Evolutionary conservation across 2,113 vertebrate genomes (phyloP).

Genomic region (Psittacula cyanocephala): DNA sequence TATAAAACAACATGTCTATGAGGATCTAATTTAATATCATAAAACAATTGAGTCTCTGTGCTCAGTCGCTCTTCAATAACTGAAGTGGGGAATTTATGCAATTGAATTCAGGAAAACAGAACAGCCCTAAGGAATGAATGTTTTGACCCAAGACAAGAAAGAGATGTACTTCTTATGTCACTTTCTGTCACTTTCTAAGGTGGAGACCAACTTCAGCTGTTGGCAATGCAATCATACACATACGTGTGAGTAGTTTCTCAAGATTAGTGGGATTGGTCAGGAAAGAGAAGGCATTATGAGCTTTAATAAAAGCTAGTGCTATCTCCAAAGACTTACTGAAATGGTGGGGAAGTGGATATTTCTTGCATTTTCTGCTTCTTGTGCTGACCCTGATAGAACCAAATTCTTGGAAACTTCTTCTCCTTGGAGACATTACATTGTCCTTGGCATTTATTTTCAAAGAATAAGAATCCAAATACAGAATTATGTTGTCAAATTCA

Average conservation of each 20-base stretch:
- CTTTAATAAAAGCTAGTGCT: background rate
- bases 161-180: background rate
- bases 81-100: background rate
- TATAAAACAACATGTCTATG: background rate
- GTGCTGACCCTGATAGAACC: background rate
- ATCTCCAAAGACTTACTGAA: background rate
- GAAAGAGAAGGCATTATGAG: background rate
- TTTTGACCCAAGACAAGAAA: background rate
- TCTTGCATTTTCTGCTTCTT: background rate
- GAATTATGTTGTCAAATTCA: background rate
- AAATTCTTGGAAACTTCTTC: background rate
- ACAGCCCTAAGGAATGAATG: background rate
- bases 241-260: background rate
- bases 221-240: background rate
- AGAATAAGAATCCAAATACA: background rate
- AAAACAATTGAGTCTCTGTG: background rate
- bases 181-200: background rate
- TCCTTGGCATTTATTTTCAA: background rate
- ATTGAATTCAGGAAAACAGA: background rate
- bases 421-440: background rate
- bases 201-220: background rate
- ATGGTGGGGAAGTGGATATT: background rate
- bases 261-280: background rate
- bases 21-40: background rate
- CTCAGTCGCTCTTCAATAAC: background rate